Evolutionary conservation across 2,797 vertebrate genomes (phyloP).

Genomic region (Oreochromis grahami): DNA sequence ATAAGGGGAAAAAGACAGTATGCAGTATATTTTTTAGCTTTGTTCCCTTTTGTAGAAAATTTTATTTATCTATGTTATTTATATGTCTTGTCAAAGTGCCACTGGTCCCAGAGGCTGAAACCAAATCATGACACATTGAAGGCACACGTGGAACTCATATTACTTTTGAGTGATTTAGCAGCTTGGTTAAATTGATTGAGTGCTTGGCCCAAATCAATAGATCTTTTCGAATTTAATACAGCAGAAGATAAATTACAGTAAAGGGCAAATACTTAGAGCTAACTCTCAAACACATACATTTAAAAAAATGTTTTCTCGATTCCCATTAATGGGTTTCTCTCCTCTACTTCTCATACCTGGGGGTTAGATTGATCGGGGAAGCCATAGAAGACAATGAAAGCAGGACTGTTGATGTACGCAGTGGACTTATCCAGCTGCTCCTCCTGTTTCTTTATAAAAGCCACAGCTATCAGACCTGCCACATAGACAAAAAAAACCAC

Average conservation of each 20-base stretch:
- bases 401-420: conserved; percentile 62
- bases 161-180: conserved; percentile 39
- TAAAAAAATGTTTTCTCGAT: not conserved
- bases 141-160: conserved; percentile 37
- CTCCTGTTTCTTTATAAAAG: conserved; percentile 71
- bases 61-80: not conserved
- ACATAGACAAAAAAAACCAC: conserved; percentile 10
- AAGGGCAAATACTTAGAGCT: not conserved
- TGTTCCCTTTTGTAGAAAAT: not conserved
- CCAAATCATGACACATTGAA: conserved; percentile 11
- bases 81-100: not conserved
- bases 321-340: not conserved
- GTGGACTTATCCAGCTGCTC: conserved; percentile 62
- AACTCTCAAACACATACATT: conserved; percentile 4
- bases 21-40: not conserved
- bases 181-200: conserved; percentile 47
- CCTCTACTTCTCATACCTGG: conserved; percentile 75
- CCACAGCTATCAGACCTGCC: conserved; percentile 86
- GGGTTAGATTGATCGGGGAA: conserved; percentile 82
- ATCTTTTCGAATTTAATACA: conserved; percentile 28
- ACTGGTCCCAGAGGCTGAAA: conserved; percentile 5
- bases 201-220: conserved; percentile 43
- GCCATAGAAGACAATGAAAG: conserved; percentile 86
- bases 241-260: conserved; percentile 19
- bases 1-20: not conserved